Percentiles rank a stretch among this genome's conserved stretches.
Conservation (phyloP, 2,888 invertebrate species). For the Yponomeuta sedellus region DNA sequence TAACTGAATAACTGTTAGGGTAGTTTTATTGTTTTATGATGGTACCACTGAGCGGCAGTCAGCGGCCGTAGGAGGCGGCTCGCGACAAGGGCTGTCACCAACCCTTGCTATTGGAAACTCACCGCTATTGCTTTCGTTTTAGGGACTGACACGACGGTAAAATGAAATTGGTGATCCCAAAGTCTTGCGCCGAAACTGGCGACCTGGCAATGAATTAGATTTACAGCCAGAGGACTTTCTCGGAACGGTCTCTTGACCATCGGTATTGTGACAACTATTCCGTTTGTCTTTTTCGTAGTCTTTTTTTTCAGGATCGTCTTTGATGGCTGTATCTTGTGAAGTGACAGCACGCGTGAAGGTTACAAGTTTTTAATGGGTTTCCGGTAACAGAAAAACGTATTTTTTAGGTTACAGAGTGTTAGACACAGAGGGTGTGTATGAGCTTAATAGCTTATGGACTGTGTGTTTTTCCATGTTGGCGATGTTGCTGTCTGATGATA, state of each 20-base stretch:
- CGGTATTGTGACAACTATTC: constrained; percentile 23
- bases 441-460: no score
- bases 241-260: constrained; percentile 42
- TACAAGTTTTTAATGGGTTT: neutral
- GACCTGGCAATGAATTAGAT: constrained; percentile 63
- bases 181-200: constrained; percentile 45
- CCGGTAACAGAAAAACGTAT: neutral
- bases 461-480: no score
- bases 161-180: constrained; percentile 35
- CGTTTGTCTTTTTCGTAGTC: constrained; percentile 33
- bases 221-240: constrained; percentile 60
- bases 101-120: neutral
- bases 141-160: neutral
- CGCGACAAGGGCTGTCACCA: neutral
- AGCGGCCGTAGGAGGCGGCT: constrained; percentile 66
- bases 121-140: neutral
- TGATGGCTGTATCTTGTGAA: constrained; percentile 10
- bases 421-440: no score
- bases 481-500: no score
- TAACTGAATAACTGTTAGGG: constrained; percentile 55
- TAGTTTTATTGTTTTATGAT: constrained; percentile 65
- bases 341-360: constrained; percentile 7
- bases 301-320: neutral
- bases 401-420: neutral
- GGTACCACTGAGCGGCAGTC: constrained; percentile 43